These are phyloP conservation scores for Pollenia angustigena DNA, from an alignment of 2,888 invertebrate genomes.

Conservation along the genomic window DNA sequence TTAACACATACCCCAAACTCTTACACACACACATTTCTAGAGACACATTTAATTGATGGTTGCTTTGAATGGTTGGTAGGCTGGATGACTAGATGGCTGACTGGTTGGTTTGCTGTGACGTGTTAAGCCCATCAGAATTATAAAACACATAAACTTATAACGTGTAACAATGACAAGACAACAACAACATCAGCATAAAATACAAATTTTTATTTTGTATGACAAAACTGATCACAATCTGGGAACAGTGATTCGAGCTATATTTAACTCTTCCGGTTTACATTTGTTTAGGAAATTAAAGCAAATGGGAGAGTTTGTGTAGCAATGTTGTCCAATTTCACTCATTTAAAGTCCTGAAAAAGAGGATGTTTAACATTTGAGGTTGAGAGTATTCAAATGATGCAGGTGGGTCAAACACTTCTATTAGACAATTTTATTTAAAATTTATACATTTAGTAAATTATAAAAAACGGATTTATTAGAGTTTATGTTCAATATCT, in stretches of 20 bases:
- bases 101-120: slow-evolving; percentile 55
- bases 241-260: slow-evolving; percentile 41
- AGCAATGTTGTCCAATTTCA: neutral
- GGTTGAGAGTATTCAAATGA: too few species aligned
- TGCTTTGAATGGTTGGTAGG: slow-evolving; percentile 49
- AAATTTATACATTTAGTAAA: too few species aligned
- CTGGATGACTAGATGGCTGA: neutral
- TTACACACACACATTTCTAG: neutral
- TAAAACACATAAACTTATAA: slow-evolving; percentile 44
- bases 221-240: slow-evolving; percentile 52
- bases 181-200: slow-evolving; percentile 7
- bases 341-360: too few species aligned
- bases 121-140: slow-evolving; percentile 70
- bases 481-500: too few species aligned
- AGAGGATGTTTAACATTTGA: too few species aligned
- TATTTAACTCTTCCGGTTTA: neutral
- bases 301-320: neutral
- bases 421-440: too few species aligned
- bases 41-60: slow-evolving; percentile 57
- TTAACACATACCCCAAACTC: neutral
- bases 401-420: too few species aligned
- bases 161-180: slow-evolving; percentile 35
- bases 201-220: slow-evolving; percentile 19
- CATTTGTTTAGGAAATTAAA: neutral
- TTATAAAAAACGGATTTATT: too few species aligned